phyloP scores from a whole-genome alignment of 2,113 vertebrate genomes.

The Chroicocephalus ridibundus region DNA sequence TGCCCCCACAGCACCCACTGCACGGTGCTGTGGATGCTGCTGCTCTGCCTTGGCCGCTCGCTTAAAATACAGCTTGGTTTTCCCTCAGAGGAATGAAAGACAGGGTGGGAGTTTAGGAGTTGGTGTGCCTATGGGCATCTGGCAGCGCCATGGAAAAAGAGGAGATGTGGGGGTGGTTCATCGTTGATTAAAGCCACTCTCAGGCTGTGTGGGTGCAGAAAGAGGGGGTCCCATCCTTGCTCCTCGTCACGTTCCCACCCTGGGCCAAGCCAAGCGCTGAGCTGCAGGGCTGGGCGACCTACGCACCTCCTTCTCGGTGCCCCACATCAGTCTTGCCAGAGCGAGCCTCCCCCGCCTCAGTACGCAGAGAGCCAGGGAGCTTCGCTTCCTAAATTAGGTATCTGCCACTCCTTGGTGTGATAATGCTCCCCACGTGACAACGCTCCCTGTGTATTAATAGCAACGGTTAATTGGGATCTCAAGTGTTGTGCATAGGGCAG shows the following conservation, averaged over 20 bases:
- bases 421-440: not conserved
- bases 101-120: not conserved
- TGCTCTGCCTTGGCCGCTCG: not conserved
- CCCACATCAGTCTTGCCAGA: not conserved
- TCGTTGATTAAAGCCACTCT: not conserved
- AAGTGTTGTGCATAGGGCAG: not conserved
- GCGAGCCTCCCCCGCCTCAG: not conserved
- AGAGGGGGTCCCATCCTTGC: not conserved
- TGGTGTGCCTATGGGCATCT: not conserved
- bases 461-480: conserved; percentile 15
- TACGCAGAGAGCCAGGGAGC: not conserved
- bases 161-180: not conserved
- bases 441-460: conserved; percentile 28
- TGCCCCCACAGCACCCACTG: not conserved
- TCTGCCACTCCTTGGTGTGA: not conserved
- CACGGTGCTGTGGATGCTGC: not conserved
- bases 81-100: not conserved
- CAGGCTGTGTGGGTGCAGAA: not conserved
- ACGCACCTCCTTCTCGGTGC: accelerated
- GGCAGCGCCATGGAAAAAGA: not conserved
- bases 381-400: conserved; percentile 5
- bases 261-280: not conserved
- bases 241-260: not conserved
- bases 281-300: not conserved
- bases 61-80: not conserved